These are phyloP conservation scores for Microcebus jonahi DNA, from an alignment of 2,113 vertebrate genomes.

Conservation along the genomic window DNA sequence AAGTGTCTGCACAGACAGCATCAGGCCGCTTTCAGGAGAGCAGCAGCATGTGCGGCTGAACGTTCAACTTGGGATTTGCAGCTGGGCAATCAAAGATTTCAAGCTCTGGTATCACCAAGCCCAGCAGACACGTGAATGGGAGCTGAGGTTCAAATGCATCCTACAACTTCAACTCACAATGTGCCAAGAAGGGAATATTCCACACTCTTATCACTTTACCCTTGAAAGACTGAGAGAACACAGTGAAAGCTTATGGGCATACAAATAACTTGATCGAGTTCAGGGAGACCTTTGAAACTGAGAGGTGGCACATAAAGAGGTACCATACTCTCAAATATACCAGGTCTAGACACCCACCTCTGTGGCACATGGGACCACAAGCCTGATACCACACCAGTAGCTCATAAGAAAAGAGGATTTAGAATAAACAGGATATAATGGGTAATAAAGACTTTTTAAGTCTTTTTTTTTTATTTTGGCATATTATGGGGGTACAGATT, in stretches of 20 bases:
- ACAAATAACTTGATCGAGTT: constrained; percentile 24
- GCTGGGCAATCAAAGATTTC: not conserved
- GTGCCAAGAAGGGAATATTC: not conserved
- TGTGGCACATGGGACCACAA: not conserved
- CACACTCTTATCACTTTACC: not conserved
- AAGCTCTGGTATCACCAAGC: not conserved
- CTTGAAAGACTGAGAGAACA: not conserved
- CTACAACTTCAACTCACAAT: not conserved
- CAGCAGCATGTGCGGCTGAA: not conserved
- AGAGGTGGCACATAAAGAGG: not conserved
- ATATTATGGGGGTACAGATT: too few relatives aligned
- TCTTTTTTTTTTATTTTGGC: too few relatives aligned
- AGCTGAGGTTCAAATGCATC: not conserved
- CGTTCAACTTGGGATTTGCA: not conserved
- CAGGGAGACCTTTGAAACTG: constrained; percentile 1
- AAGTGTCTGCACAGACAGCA: constrained; percentile 12
- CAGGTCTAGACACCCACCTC: not conserved
- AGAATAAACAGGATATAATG: not conserved
- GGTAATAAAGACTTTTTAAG: not conserved
- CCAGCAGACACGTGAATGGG: not conserved
- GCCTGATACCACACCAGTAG: not conserved
- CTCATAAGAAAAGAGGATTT: not conserved
- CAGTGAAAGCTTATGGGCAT: not conserved
- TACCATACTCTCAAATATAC: not conserved
- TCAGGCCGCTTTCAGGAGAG: not conserved